Percentiles rank a stretch among this genome's conserved stretches.
Evolutionary conservation across 1,140 invertebrate genomes (phyloP).

Genomic region (Halictus rubicundus): DNA sequence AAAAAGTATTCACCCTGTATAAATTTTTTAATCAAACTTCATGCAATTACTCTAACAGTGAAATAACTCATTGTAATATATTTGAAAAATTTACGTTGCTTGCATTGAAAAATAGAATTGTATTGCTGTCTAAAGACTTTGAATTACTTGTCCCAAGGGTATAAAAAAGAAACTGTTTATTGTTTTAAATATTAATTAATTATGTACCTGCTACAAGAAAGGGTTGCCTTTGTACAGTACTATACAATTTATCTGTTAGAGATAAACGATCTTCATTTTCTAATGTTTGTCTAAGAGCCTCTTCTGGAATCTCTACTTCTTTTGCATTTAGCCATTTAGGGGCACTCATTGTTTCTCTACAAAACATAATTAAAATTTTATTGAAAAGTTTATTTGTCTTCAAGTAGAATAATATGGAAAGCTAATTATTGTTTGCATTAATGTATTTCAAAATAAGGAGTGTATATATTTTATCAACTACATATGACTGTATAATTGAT

Average conservation of each 20-base stretch:
- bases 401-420: background rate
- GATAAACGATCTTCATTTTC: background rate
- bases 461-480: too few species aligned
- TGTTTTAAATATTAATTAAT: background rate
- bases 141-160: background rate
- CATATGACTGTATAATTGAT: too few species aligned
- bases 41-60: too few species aligned
- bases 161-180: background rate
- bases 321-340: background rate
- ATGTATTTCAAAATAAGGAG: too few species aligned
- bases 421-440: background rate
- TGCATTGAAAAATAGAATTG: too few species aligned
- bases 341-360: slow-evolving; percentile 12
- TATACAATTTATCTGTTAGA: background rate
- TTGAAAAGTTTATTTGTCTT: background rate
- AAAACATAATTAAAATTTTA: background rate
- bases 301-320: slow-evolving; percentile 17
- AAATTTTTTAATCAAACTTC: too few species aligned
- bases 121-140: too few species aligned
- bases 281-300: slow-evolving; percentile 11
- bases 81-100: background rate
- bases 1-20: too few species aligned
- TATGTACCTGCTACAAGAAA: slow-evolving; percentile 23
- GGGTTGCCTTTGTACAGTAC: background rate
- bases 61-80: background rate